Evolutionary conservation across 2,113 vertebrate genomes (phyloP).

Genomic region (Thinocorus orbignyianus): DNA sequence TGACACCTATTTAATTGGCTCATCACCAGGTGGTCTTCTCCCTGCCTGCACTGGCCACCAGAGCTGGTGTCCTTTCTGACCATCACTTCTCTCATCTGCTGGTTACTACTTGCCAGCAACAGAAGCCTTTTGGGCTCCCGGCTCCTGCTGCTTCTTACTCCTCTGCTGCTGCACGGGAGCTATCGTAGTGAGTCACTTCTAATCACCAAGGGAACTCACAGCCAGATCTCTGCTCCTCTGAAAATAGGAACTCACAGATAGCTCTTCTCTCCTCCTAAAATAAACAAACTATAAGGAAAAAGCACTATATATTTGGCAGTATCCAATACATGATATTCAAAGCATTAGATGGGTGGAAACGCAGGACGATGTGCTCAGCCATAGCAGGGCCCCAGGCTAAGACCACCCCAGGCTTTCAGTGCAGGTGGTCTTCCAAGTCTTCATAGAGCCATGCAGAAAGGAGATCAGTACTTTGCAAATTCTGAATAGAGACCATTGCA

Average conservation of each 20-base stretch:
- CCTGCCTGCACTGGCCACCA: neutral
- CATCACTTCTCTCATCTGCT: neutral
- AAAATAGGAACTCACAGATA: conserved; percentile 33
- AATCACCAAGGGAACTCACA: conserved; percentile 38
- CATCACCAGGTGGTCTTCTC: neutral
- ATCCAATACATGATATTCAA: neutral
- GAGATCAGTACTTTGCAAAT: neutral
- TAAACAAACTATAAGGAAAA: neutral
- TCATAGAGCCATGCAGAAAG: neutral
- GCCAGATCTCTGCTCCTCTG: neutral
- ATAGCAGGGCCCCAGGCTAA: neutral
- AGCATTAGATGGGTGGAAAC: neutral
- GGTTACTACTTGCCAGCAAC: neutral
- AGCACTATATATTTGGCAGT: neutral
- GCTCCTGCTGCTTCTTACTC: neutral
- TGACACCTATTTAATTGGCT: neutral
- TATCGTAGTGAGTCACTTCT: neutral
- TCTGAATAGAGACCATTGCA: neutral
- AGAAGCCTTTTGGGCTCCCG: neutral
- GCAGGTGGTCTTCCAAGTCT: neutral
- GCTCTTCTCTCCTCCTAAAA: neutral
- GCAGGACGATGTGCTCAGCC: neutral
- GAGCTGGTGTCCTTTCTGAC: neutral
- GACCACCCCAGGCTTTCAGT: neutral
- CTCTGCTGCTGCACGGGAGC: neutral